These are phyloP conservation scores for Euura saliciscinereae DNA, from an alignment of 1,140 invertebrate species.

Conservation along the genomic window DNA sequence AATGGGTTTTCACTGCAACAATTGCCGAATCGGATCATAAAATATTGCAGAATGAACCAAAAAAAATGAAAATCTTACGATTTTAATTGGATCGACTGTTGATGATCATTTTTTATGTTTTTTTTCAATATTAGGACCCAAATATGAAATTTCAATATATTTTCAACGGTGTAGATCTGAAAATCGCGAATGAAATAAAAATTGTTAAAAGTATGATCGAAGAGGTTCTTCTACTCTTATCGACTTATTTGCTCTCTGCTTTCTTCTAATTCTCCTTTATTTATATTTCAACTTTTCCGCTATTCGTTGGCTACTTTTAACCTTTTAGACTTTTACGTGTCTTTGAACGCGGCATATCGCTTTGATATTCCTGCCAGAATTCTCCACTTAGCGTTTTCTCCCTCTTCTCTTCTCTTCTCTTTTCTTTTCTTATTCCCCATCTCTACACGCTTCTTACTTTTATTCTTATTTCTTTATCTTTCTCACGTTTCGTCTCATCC, in stretches of 20 bases:
- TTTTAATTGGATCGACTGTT: too few species aligned
- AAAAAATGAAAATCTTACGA: too few species aligned
- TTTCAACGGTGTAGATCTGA: too few species aligned
- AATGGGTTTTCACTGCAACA: too few species aligned
- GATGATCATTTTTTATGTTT: too few species aligned
- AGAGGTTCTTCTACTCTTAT: not conserved
- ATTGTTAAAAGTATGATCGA: too few species aligned
- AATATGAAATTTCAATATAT: too few species aligned
- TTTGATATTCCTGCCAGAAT: conserved; percentile 56
- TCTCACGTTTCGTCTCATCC: not conserved
- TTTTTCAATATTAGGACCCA: not conserved
- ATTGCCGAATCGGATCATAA: too few species aligned
- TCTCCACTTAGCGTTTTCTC: conserved; percentile 36
- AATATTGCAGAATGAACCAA: too few species aligned
- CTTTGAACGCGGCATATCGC: conserved; percentile 46
- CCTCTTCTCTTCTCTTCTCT: conserved; percentile 13
- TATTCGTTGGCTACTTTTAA: conserved; percentile 5
- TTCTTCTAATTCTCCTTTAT: not conserved
- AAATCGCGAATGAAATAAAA: not conserved
- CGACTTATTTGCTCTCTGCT: conserved; percentile 9
- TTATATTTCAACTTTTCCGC: not conserved
- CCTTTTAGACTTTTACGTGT: conserved; percentile 23
- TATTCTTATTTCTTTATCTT: not conserved
- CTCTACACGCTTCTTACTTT: conserved; percentile 17
- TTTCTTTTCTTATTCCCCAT: conserved; percentile 16